Percentiles rank a stretch among this genome's conserved stretches.
These are phyloP conservation scores for Harpagoxenus sublaevis DNA, from an alignment of 2,888 invertebrate species.

Conservation along the genomic window DNA sequence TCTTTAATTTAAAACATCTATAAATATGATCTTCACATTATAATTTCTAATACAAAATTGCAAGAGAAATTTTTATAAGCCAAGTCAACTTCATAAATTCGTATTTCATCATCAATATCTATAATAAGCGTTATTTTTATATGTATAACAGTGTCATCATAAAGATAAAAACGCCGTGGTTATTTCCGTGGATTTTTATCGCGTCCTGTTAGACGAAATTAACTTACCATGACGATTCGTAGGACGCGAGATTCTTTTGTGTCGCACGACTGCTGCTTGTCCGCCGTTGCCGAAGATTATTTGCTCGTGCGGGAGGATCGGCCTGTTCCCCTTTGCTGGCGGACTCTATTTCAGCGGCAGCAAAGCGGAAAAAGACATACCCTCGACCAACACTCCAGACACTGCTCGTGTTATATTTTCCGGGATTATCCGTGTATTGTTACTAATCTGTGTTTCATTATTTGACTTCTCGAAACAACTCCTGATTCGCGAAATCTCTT, in stretches of 20 bases:
- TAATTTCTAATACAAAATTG: constrained; percentile 1
- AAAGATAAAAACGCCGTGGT: background rate
- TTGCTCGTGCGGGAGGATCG: constrained; percentile 81
- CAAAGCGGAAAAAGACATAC: constrained; percentile 90
- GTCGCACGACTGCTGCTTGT: constrained; percentile 41
- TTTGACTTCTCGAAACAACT: background rate
- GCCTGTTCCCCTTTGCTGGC: constrained; percentile 90
- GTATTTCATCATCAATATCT: background rate
- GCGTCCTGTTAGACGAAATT: background rate
- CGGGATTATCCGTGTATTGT: background rate
- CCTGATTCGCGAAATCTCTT: background rate
- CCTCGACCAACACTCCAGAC: constrained; percentile 83
- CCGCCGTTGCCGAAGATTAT: constrained; percentile 70
- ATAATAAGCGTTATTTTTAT: background rate
- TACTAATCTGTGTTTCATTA: background rate
- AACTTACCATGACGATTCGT: constrained; percentile 17
- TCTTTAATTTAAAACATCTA: background rate
- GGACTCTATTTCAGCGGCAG: constrained; percentile 87
- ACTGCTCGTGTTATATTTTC: background rate
- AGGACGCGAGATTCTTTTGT: background rate
- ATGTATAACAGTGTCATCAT: background rate
- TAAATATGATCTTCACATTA: background rate
- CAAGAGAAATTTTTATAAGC: background rate
- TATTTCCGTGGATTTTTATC: constrained; percentile 7
- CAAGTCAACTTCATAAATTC: background rate